Evolutionary conservation across 2,113 vertebrate species (phyloP).

Genomic region (Beaufortia kweichowensis): DNA sequence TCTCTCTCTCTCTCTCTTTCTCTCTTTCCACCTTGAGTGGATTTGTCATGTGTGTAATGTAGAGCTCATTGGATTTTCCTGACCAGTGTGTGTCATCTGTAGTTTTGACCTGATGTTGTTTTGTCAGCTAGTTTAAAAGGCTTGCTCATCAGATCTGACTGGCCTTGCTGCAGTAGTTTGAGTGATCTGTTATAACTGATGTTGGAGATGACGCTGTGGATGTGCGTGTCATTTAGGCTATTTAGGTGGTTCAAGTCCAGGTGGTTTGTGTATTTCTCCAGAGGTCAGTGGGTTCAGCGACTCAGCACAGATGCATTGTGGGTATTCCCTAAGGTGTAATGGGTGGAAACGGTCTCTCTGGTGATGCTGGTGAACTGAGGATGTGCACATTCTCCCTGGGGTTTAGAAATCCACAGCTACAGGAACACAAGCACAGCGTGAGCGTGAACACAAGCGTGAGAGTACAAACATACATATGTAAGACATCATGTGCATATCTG

Average conservation of each 20-base stretch:
- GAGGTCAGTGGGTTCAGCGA: slow-evolving; percentile 3
- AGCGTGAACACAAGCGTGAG: no score
- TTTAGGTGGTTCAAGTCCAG: no score
- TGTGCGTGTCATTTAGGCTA: neutral
- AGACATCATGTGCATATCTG: neutral
- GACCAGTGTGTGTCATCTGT: neutral
- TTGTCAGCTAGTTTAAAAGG: neutral
- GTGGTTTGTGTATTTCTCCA: slow-evolving; percentile 8
- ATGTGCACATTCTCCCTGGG: slow-evolving; percentile 1
- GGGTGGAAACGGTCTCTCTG: slow-evolving; percentile 28
- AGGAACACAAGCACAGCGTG: neutral
- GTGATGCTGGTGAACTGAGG: slow-evolving; percentile 22
- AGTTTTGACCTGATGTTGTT: neutral
- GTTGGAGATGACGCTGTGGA: neutral
- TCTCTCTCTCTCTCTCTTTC: no score
- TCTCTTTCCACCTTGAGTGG: neutral
- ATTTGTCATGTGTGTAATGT: neutral
- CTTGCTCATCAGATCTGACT: neutral
- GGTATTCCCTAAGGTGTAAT: slow-evolving; percentile 20
- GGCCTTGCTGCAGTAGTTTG: neutral
- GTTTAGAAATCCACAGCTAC: neutral
- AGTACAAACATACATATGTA: neutral
- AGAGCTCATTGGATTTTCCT: neutral
- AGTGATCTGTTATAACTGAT: neutral
- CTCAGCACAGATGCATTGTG: slow-evolving; percentile 1